phyloP scores from a whole-genome alignment of 2,797 vertebrate genomes.

The Adelosebastes latens region DNA sequence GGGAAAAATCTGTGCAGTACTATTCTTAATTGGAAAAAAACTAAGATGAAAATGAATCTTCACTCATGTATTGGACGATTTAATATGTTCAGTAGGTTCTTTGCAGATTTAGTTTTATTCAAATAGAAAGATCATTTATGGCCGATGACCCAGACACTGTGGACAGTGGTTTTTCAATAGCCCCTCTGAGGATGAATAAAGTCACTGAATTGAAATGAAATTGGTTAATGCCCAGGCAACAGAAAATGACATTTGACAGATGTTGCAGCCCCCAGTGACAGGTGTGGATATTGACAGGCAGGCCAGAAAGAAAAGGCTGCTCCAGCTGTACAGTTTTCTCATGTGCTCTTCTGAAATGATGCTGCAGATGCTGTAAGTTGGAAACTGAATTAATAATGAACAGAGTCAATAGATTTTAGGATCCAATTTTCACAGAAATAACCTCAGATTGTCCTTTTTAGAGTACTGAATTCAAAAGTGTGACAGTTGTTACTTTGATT shows the following conservation, averaged over 20 bases:
- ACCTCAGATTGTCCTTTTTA: conserved; percentile 56
- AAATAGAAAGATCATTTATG: conserved; percentile 9
- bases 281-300: conserved; percentile 27
- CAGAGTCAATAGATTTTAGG: conserved; percentile 50
- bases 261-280: conserved; percentile 6
- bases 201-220: conserved; percentile 17
- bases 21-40: background rate
- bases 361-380: conserved; percentile 38
- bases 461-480: conserved; percentile 45
- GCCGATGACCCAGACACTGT: background rate
- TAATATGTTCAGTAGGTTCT: background rate
- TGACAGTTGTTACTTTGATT: background rate
- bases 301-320: conserved; percentile 14
- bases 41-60: background rate
- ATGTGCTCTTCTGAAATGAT: conserved; percentile 43
- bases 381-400: conserved; percentile 53
- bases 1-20: background rate
- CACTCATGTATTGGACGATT: conserved; percentile 8
- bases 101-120: background rate
- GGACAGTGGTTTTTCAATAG: background rate
- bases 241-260: conserved; percentile 23
- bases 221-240: conserved; percentile 8
- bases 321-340: conserved; percentile 40
- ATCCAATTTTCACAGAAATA: conserved; percentile 63
- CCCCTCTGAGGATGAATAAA: background rate